Base-by-base conservation (phyloP, 2,113 vertebrate genomes). In the Terrapene triunguis region DNA sequence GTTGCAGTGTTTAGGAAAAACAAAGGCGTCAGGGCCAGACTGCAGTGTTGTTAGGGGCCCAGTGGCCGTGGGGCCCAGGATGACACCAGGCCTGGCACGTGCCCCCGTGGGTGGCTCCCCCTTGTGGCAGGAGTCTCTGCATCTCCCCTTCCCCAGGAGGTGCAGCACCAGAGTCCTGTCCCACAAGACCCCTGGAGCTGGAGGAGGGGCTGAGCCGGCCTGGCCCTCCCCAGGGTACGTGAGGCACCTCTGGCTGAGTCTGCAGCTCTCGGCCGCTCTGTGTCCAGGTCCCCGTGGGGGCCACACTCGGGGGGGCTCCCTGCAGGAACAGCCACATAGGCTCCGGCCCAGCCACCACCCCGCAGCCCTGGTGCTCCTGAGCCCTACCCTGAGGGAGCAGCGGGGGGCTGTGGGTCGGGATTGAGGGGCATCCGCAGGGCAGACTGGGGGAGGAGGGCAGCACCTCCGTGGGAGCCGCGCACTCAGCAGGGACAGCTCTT, bases 41-140 rank as follows among this genome's bases (percentile, higher is more conserved):
- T 0, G 3, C 80, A 76, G 84, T n/a, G 50, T 84, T 2, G 0
- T 72, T 84, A 0, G 0, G 1, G 48, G 91, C 83, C 54, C 27
- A 24, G 65, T 0, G 0, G 59, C 29, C 3, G 21, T 42, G 29
- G 82, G 24, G 24, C n/a, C 14, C 16, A 35, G 25, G 35, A 55
- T 65, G 72, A 13, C 17, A 12, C 29, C 10, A 5, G 29, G 21
- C 3, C 44, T 54, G 53, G 7, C 25, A 42, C 13, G 25, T 16
- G 27, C 79, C 21, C 14, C 7, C 6, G 11, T 5, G 32, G 59
- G 25, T 5, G 42, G 50, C 17, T 74, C n/a, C 76, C 48, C n/a
- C 87, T 17, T 10, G n/a, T 17, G 65, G 62, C n/a, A 51, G 10
- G 21, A 10, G 1, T 59, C 7, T n/a, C 42, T n/a, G 32, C 53